A percentile compares a stretch with the other conserved stretches of the same genome.
Conservation (phyloP, 2,113 vertebrate genomes). For the Labrus mixtus region DNA sequence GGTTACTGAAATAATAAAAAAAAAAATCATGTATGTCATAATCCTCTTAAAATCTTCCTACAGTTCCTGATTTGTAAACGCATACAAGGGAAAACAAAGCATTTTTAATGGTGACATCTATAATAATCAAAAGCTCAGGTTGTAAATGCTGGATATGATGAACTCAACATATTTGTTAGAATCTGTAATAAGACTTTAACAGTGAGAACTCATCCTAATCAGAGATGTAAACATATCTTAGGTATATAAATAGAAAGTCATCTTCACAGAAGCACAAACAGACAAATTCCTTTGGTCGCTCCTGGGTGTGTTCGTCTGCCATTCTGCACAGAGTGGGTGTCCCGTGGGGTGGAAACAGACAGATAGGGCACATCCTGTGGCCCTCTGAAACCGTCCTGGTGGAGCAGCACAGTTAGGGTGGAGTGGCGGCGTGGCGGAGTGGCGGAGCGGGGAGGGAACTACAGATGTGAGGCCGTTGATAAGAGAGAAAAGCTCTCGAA, state of each 20-base stretch:
- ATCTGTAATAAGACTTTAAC: too few species aligned
- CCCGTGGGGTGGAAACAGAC: conserved; percentile 58
- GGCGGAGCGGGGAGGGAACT: conserved; percentile 42
- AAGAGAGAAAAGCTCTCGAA: conserved; percentile 66
- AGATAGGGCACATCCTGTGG: conserved; percentile 79
- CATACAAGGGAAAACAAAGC: too few species aligned
- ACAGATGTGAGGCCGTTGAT: conserved; percentile 82
- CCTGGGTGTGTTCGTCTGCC: conserved; percentile 67
- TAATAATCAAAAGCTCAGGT: too few species aligned
- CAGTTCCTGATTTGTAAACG: too few species aligned
- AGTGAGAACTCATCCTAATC: background rate
- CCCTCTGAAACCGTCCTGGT: conserved; percentile 29
- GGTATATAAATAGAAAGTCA: conserved; percentile 20
- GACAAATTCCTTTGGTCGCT: conserved; percentile 60
- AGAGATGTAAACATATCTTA: background rate
- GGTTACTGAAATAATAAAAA: too few species aligned
- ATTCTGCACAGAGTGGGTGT: conserved; percentile 37
- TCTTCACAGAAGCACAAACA: conserved; percentile 48
- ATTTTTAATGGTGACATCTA: too few species aligned
- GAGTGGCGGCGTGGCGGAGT: conserved; percentile 20
- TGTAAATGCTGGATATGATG: too few species aligned
- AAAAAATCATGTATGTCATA: too few species aligned
- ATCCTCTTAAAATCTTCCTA: too few species aligned
- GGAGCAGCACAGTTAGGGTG: conserved; percentile 52
- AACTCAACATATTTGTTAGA: too few species aligned